Conservation (phyloP, 1,140 invertebrate species). For the Lamellibrachia luymesi region DNA sequence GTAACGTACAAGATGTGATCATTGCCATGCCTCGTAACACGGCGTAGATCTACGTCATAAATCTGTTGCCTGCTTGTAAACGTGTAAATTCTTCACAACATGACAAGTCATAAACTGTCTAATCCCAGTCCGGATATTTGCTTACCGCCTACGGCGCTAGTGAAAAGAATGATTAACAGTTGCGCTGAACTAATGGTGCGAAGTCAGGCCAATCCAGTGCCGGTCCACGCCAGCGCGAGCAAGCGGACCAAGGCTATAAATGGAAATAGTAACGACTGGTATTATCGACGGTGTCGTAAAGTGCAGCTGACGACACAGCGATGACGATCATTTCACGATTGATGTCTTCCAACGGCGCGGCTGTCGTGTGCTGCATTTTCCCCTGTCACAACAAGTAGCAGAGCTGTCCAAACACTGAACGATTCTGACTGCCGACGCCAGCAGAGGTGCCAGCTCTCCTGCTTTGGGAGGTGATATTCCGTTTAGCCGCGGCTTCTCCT, state of each 20-base stretch:
- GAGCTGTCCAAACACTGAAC: neutral
- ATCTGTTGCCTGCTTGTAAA: neutral
- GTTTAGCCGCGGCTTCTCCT: too few species aligned
- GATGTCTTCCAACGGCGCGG: neutral
- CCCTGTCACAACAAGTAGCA: neutral
- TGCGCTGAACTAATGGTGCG: neutral
- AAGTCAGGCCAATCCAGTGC: neutral
- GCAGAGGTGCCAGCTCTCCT: too few species aligned
- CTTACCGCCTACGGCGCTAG: conserved; percentile 4
- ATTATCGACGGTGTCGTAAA: conserved; percentile 8
- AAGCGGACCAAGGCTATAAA: conserved; percentile 12
- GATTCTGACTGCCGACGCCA: too few species aligned
- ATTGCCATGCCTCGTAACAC: neutral
- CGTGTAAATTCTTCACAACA: neutral
- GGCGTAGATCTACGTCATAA: neutral
- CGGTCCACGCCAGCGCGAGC: neutral
- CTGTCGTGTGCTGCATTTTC: neutral
- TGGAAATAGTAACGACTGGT: neutral
- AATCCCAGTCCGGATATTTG: neutral
- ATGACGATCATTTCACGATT: neutral
- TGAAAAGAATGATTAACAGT: neutral
- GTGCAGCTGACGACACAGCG: neutral
- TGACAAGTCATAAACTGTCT: neutral
- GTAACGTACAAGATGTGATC: neutral
- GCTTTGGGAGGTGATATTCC: too few species aligned